phyloP scores from a whole-genome alignment of 2,113 vertebrate species.

The Coptodon rendalli region DNA sequence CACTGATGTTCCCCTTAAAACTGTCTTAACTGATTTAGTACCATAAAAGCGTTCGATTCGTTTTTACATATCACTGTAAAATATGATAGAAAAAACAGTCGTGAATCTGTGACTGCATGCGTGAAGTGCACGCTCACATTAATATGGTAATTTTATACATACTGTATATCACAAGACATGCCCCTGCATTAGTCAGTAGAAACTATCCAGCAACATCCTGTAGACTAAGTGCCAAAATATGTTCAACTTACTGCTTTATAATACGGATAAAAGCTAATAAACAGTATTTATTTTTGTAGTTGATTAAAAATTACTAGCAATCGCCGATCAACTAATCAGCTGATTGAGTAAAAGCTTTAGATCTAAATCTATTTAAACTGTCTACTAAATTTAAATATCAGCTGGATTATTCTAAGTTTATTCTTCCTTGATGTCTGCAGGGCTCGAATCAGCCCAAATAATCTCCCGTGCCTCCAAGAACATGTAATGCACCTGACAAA shows the following conservation, averaged over 20 bases:
- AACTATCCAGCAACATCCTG: not conserved
- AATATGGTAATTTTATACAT: not conserved
- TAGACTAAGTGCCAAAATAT: not conserved
- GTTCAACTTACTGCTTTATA: not conserved
- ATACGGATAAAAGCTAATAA: not conserved
- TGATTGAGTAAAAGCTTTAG: not conserved
- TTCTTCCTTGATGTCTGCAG: not conserved
- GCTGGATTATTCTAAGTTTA: not conserved
- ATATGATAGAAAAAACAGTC: not conserved
- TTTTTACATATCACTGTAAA: not conserved
- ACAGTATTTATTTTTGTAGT: not conserved
- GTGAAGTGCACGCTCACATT: not conserved
- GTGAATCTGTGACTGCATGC: not conserved
- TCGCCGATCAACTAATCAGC: not conserved
- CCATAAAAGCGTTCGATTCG: not conserved
- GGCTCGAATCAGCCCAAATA: not conserved
- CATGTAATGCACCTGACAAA: not conserved
- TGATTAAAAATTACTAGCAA: not conserved
- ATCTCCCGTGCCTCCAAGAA: not conserved
- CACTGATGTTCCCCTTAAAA: not conserved
- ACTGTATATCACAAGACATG: not conserved
- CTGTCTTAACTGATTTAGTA: not conserved
- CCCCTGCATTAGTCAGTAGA: not conserved
- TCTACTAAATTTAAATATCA: not conserved
- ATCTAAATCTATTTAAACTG: not conserved